These are phyloP conservation scores for Toxonevra muliebris DNA, from an alignment of 2,888 invertebrate species.

Conservation along the genomic window DNA sequence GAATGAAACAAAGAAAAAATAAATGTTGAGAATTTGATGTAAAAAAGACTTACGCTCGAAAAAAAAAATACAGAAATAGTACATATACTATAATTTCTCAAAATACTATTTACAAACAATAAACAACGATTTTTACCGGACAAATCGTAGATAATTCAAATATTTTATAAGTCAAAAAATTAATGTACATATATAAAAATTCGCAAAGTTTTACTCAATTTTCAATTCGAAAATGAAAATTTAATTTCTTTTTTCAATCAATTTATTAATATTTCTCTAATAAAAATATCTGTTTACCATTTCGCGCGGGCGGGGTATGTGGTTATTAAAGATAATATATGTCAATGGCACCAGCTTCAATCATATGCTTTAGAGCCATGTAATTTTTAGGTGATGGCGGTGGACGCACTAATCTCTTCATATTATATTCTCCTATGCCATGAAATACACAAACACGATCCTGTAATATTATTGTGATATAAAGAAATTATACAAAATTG, in stretches of 20 bases:
- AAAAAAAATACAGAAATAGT: too few relatives aligned
- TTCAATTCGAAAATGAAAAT: too few relatives aligned
- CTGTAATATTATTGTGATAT: conserved; percentile 48
- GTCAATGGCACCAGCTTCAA: conserved; percentile 57
- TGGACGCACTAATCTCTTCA: conserved; percentile 56
- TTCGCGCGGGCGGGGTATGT: background rate
- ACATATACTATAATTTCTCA: too few relatives aligned
- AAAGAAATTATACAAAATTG: background rate
- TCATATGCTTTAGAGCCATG: conserved; percentile 58
- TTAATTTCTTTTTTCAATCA: too few relatives aligned
- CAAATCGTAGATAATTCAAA: background rate
- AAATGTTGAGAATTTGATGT: too few relatives aligned
- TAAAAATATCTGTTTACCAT: conserved; percentile 6
- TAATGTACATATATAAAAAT: background rate
- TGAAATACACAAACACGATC: conserved; percentile 59
- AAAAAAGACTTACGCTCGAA: too few relatives aligned
- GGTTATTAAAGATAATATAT: conserved; percentile 55
- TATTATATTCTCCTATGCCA: conserved; percentile 54
- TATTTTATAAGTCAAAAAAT: conserved; percentile 3
- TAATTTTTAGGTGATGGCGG: conserved; percentile 60
- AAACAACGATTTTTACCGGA: background rate
- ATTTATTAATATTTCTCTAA: too few relatives aligned
- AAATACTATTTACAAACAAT: conserved; percentile 14
- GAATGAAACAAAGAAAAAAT: too few relatives aligned
- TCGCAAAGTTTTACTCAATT: too few relatives aligned